Evolutionary conservation across 1,140 invertebrate species (phyloP).

Genomic region (Sipha flava): DNA sequence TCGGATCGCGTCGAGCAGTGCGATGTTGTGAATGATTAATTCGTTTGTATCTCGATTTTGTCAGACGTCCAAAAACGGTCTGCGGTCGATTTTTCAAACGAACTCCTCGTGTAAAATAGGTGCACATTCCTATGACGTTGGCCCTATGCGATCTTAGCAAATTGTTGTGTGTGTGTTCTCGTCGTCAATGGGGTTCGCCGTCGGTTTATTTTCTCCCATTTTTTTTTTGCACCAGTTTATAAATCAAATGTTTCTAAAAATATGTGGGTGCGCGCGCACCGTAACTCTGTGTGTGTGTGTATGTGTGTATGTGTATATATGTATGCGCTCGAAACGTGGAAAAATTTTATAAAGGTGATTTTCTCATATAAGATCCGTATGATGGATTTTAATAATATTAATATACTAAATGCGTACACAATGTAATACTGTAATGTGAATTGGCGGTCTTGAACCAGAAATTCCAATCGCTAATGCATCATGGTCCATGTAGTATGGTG

Average conservation of each 20-base stretch:
- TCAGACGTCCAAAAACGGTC: neutral
- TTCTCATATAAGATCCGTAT: too few relatives aligned
- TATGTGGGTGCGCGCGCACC: neutral
- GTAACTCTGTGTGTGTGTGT: too few relatives aligned
- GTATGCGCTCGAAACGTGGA: too few relatives aligned
- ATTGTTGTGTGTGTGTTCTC: neutral
- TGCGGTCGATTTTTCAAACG: neutral
- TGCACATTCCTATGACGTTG: neutral
- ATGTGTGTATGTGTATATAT: neutral
- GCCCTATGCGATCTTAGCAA: neutral
- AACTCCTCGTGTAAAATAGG: neutral
- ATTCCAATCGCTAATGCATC: too few relatives aligned
- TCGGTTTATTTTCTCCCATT: neutral
- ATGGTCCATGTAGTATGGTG: too few relatives aligned
- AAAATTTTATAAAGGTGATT: too few relatives aligned
- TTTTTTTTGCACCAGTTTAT: neutral
- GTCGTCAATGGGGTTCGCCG: neutral
- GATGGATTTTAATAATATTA: too few relatives aligned
- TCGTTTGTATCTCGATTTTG: neutral
- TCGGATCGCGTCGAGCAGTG: neutral
- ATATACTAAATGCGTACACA: too few relatives aligned
- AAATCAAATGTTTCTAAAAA: constrained; percentile 17
- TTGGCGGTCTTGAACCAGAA: too few relatives aligned
- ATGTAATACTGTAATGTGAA: too few relatives aligned
- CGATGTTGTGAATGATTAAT: neutral